phyloP scores from a whole-genome alignment of 2,888 invertebrate species.

The Lingula anatina region DNA sequence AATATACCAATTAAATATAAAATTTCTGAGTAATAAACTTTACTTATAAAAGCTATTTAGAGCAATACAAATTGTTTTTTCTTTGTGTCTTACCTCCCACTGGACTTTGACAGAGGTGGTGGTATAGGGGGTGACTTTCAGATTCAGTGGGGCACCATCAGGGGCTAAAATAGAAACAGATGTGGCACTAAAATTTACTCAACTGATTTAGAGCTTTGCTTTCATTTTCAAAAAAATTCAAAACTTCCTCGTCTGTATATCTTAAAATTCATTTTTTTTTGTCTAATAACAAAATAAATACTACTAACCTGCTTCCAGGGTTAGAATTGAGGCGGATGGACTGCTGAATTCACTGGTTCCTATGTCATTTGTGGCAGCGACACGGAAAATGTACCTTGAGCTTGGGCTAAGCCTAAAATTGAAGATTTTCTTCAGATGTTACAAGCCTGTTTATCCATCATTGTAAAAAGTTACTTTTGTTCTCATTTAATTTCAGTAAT shows the following conservation, averaged over 20 bases:
- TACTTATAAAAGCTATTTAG: too few species aligned
- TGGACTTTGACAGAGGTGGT: slow-evolving; percentile 89
- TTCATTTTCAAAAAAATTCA: too few species aligned
- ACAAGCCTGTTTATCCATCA: neutral
- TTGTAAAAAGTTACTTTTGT: too few species aligned
- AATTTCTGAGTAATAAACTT: too few species aligned
- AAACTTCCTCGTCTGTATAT: too few species aligned
- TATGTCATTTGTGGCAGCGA: slow-evolving; percentile 93
- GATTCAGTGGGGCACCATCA: slow-evolving; percentile 70
- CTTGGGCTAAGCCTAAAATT: slow-evolving; percentile 70
- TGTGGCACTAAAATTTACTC: too few species aligned
- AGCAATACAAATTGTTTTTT: too few species aligned
- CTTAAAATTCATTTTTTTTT: too few species aligned
- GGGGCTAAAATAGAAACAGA: slow-evolving; percentile 65
- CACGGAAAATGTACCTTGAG: slow-evolving; percentile 84
- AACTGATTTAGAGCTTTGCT: too few species aligned
- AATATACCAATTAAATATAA: too few species aligned
- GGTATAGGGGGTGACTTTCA: slow-evolving; percentile 89
- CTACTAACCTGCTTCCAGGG: slow-evolving; percentile 40
- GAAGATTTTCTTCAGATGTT: neutral
- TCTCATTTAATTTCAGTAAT: too few species aligned
- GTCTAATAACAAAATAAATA: too few species aligned
- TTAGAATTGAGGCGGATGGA: slow-evolving; percentile 32
- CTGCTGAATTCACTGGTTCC: slow-evolving; percentile 87
- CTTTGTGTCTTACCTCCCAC: slow-evolving; percentile 66